Evolutionary conservation across 2,797 vertebrate species (phyloP).

Genomic region (Oreortyx pictus): DNA sequence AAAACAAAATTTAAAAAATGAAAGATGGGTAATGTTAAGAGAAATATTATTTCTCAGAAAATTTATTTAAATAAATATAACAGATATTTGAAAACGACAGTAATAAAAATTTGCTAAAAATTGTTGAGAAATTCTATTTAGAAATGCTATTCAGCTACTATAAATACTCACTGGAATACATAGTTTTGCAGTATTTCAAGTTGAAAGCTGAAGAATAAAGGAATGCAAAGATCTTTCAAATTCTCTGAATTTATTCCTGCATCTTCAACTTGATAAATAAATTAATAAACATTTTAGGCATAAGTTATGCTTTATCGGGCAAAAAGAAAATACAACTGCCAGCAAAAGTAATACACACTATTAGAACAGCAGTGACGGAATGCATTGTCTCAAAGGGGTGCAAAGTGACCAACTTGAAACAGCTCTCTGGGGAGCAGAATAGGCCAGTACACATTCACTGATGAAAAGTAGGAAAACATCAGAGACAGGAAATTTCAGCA

Average conservation of each 20-base stretch:
- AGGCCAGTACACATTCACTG: background rate
- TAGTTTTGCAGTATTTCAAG: background rate
- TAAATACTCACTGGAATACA: background rate
- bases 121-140: background rate
- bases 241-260: background rate
- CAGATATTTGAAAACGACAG: background rate
- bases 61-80: background rate
- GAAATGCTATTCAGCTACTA: background rate
- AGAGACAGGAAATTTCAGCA: background rate
- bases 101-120: background rate
- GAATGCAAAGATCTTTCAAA: conserved; percentile 27
- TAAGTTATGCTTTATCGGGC: background rate
- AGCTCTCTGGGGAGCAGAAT: background rate
- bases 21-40: background rate
- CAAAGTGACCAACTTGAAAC: background rate
- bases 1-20: background rate
- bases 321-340: background rate
- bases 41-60: background rate
- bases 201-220: conserved; percentile 30
- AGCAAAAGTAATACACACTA: background rate
- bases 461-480: background rate
- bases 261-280: conserved; percentile 5
- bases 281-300: background rate
- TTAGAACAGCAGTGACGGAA: background rate
- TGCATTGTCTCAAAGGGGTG: background rate